Base-by-base conservation (phyloP, 2,888 invertebrate species). In the Corbicula japonica region DNA sequence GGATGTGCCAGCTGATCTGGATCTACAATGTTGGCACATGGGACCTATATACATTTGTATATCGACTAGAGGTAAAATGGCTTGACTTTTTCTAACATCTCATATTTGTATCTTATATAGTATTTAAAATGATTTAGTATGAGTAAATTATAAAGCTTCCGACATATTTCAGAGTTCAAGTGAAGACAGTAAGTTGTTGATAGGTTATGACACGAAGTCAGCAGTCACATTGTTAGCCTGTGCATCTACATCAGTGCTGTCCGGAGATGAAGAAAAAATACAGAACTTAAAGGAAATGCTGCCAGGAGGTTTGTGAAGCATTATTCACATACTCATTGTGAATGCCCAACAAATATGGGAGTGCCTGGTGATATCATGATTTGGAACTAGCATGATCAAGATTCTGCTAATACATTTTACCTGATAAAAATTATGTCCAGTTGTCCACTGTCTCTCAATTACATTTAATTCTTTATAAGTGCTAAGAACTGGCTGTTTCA, bases 201-300 rank as follows among this genome's bases (percentile, higher is more conserved):
- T 56, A n/a, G 72, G 72, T n/a, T 41, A 56, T 41, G 15, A 28
- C 18, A 30, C 44, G 2, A 34, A 63, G 21, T 41, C 18, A 10
- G 56, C 34, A 3, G 48, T 72, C 26, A 63, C 34, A 26, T 12
- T 72, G 26, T 32, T 72, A 21, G 62, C 72, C 4, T 72, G 63
- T 72, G 62, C 63, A 26, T 44, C 26, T 4, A 56, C 41, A 28
- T n/a, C 65, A 18, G n/a, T 28, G 23, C 1, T 21, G 30, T 38
- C 18, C 28, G 52, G 28, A 15, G 2, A 26, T 2, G 63, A 48
- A 18, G 48, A 48, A 12, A 50, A 18, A 35, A 48, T 30, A 15
- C 30, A 50, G 26, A 50, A 38, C 6, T 35, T 65, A 15, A 50
- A 52, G 10, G 18, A 6, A 35, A 18, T 65, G n/a, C 21, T 65